A percentile compares a stretch with the other conserved stretches of the same genome.
Conservation (phyloP, 92 coral and sea anemone genomes). For the Chrysogorgia sp. region DNA sequence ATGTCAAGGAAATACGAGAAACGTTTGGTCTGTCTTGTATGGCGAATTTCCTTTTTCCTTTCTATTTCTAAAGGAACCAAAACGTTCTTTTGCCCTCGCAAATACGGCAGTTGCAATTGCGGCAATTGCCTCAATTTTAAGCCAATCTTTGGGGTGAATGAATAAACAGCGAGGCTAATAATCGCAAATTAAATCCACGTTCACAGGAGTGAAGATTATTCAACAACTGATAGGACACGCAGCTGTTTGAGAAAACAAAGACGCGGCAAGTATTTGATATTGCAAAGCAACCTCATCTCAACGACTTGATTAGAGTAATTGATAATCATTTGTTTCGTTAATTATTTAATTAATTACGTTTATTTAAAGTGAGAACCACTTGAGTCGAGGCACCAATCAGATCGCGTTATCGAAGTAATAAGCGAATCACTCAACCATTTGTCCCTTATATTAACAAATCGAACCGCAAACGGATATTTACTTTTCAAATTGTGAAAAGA, state of each 20-base stretch:
- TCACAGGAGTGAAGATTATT: conserved; percentile 51
- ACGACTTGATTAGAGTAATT: conserved; percentile 98
- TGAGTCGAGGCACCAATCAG: conserved; percentile 71
- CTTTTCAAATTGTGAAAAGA: conserved; percentile 31
- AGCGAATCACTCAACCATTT: conserved; percentile 45
- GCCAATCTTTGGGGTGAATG: conserved; percentile 35
- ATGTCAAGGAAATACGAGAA: not conserved
- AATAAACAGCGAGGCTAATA: conserved; percentile 46
- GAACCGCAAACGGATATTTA: conserved; percentile 48
- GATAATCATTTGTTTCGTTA: conserved; percentile 98
- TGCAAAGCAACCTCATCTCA: conserved; percentile 85
- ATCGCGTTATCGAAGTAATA: conserved; percentile 37
- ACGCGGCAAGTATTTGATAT: conserved; percentile 77
- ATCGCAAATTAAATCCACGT: conserved; percentile 49
- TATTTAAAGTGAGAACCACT: conserved; percentile 92
- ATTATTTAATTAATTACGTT: conserved; percentile 99
- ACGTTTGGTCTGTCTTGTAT: not conserved
- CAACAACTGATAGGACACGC: conserved; percentile 97
- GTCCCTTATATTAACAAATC: conserved; percentile 47
- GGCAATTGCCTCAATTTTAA: conserved; percentile 20
- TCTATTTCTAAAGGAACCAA: not conserved
- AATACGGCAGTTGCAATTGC: conserved; percentile 9
- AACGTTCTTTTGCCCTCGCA: conserved; percentile 21
- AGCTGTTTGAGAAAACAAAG: conserved; percentile 75
- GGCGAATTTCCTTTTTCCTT: not conserved